These are phyloP conservation scores for Himalopsyche tibetana DNA, from an alignment of 2,888 invertebrate species.

Conservation along the genomic window DNA sequence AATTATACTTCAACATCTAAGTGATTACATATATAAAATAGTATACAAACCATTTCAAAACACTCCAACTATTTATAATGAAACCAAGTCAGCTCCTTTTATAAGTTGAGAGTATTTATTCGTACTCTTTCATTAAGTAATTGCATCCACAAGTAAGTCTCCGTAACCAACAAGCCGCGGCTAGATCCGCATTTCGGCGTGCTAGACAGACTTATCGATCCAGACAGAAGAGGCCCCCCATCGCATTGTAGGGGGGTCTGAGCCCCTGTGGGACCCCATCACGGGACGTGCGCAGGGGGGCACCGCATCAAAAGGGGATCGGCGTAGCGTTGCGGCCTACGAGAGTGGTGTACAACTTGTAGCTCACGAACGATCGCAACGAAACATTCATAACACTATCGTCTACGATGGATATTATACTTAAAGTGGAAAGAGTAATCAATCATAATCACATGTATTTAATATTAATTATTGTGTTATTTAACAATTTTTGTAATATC, in stretches of 20 bases:
- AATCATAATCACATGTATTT: no score
- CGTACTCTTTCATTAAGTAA: constrained; percentile 8
- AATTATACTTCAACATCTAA: no score
- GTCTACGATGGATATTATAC: no score
- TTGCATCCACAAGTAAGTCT: constrained; percentile 6
- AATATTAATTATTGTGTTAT: no score
- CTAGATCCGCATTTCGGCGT: constrained; percentile 62
- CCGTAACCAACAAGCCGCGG: constrained; percentile 21
- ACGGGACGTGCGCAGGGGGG: constrained; percentile 16
- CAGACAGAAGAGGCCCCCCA: constrained; percentile 11
- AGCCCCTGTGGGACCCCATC: constrained; percentile 16
- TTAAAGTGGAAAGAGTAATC: no score
- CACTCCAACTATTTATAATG: no score
- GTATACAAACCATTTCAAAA: no score
- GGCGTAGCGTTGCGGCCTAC: constrained; percentile 11
- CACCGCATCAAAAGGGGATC: constrained; percentile 5
- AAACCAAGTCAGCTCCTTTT: no score
- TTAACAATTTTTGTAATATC: no score
- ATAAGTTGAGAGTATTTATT: no score
- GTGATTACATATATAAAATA: no score
- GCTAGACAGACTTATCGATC: constrained; percentile 66
- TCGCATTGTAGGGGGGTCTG: constrained; percentile 45
- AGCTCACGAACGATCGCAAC: not conserved
- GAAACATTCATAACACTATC: no score
- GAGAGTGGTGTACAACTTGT: constrained; percentile 20